Base-by-base conservation (phyloP, 1,140 invertebrate species). In the Ditylenchus dipsaci region DNA sequence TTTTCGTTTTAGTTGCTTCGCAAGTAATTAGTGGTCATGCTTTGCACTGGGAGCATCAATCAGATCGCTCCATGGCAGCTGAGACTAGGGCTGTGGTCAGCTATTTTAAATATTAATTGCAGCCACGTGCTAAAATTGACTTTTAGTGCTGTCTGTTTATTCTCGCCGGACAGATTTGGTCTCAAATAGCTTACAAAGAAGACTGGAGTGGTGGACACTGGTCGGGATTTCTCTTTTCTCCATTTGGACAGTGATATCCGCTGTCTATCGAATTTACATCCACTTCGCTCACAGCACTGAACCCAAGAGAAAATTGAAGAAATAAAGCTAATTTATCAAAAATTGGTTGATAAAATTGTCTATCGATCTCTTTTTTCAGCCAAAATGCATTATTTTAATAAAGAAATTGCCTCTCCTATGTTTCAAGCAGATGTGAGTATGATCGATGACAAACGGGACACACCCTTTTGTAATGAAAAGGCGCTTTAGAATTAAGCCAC, bases 141-240 rank as follows among this genome's bases (percentile, higher is more conserved):
- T 67, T 77, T 79, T 62, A 77, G 69, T 76, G 74, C 29, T 81
- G 78, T 56, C 15, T 81, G 21, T 75, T 75, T 29, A 82, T 82
- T 43, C 65, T 82, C 11, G 69, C 73, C 23, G 80, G 76, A 13
- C 80, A 82, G 68, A 68, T 82, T 61, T 82, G 81, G 81, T 83
- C 81, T 9, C 80, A 82, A 66, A 67, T 77, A 38, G 78, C 79
- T 26, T 82, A 82, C 59, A 62, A 69, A 62, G 33, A 60, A n/a
- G 58, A 78, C 45, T 81, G 81, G 81, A 69, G 67, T 3, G 75
- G 71, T 38, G 61, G 59, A 21, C 81, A 83, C 53, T 82, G 81
- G 76, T 82, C 49, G 80, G 80, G 11, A 82, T 82, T 53, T 71
- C 70, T 3, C 68, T 82, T 1, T 82, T 82, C 66, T 80, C 79